These are phyloP conservation scores for Diloba caeruleocephala DNA, from an alignment of 2,888 invertebrate genomes.

Conservation along the genomic window DNA sequence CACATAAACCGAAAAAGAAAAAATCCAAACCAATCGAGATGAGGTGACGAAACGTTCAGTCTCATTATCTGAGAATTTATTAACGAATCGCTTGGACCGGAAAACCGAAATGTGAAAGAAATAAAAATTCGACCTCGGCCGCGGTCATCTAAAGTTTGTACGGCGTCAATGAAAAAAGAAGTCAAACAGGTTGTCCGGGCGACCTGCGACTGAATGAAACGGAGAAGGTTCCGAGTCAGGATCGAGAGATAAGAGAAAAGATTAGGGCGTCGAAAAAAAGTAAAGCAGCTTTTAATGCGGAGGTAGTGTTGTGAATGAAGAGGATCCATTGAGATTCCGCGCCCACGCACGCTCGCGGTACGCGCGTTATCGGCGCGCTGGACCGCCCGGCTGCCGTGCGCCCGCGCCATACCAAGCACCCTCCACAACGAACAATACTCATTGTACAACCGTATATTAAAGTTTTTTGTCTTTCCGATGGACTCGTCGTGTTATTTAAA, in stretches of 20 bases:
- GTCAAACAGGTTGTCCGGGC: conserved; percentile 84
- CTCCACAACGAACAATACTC: conserved; percentile 69
- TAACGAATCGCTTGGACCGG: conserved; percentile 88
- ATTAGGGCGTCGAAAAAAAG: conserved; percentile 85
- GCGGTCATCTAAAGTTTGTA: conserved; percentile 87
- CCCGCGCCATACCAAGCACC: conserved; percentile 45
- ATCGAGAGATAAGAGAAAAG: conserved; percentile 87
- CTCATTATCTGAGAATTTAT: conserved; percentile 90
- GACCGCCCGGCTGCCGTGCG: conserved; percentile 62
- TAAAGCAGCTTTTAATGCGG: conserved; percentile 85
- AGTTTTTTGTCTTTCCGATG: conserved; percentile 68
- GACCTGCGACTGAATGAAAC: conserved; percentile 87
- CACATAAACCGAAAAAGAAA: conserved; percentile 84
- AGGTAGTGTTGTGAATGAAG: conserved; percentile 88
- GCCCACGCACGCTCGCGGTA: conserved; percentile 79
- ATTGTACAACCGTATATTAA: conserved; percentile 67
- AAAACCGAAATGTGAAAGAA: conserved; percentile 89
- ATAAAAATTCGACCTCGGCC: conserved; percentile 89
- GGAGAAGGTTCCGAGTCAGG: conserved; percentile 83
- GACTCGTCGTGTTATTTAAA: conserved; percentile 74
- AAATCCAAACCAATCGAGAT: conserved; percentile 86
- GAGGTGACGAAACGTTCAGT: conserved; percentile 90
- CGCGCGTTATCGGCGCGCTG: conserved; percentile 66
- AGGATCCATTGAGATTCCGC: conserved; percentile 84
- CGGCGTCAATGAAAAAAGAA: conserved; percentile 88